Percentiles rank a stretch among this genome's conserved stretches.
phyloP scores from a whole-genome alignment of 2,888 invertebrate species.

The Aricia artaxerxes region DNA sequence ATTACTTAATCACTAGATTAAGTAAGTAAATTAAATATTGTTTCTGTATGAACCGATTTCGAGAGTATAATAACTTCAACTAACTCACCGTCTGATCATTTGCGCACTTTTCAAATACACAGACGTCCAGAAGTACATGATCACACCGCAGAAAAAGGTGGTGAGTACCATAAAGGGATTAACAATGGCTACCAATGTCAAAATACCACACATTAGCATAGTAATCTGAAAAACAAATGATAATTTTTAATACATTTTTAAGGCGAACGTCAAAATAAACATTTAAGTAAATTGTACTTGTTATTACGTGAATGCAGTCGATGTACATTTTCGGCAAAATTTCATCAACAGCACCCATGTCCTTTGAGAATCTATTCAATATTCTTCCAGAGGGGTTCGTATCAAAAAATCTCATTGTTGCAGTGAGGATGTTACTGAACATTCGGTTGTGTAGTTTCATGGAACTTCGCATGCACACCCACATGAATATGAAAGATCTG shows the following conservation, averaged over 20 bases:
- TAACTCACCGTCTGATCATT: conserved; percentile 81
- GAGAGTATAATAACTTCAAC: too few relatives aligned
- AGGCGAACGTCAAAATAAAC: background rate
- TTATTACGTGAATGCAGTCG: conserved; percentile 75
- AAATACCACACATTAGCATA: conserved; percentile 85
- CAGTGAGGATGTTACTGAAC: conserved; percentile 84
- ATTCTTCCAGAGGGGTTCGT: conserved; percentile 90
- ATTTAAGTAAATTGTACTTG: background rate
- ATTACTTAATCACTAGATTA: too few relatives aligned
- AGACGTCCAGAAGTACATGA: conserved; percentile 83
- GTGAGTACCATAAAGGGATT: conserved; percentile 84
- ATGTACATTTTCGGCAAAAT: conserved; percentile 70
- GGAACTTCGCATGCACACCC: conserved; percentile 87
- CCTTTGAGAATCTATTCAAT: conserved; percentile 91
- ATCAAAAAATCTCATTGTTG: conserved; percentile 91
- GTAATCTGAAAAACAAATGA: conserved; percentile 66
- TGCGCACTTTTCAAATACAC: conserved; percentile 86
- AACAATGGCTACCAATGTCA: conserved; percentile 85
- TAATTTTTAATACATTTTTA: background rate
- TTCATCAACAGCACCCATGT: conserved; percentile 89
- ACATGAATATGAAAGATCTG: conserved; percentile 85
- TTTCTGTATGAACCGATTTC: too few relatives aligned
- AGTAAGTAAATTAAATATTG: too few relatives aligned
- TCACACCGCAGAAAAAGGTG: conserved; percentile 79
- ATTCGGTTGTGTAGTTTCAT: conserved; percentile 87